phyloP scores from a whole-genome alignment of 2,888 invertebrate genomes.

The Tromatobia lineatoria region DNA sequence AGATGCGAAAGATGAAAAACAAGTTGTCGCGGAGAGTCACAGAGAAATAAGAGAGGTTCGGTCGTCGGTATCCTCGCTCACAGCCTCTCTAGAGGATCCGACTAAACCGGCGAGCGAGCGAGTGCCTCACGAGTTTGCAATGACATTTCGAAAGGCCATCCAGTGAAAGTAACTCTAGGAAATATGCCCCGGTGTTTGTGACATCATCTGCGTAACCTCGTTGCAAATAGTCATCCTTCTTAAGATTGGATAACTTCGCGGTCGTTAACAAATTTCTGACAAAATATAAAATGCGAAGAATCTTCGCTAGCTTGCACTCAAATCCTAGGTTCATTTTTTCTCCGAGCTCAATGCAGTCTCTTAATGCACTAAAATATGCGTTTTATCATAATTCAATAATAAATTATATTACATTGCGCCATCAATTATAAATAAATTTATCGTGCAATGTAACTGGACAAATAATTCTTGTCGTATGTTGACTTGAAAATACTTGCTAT shows the following conservation, averaged over 20 bases:
- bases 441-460: too few relatives aligned
- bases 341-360: background rate
- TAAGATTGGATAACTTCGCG: slow-evolving; percentile 49
- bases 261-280: slow-evolving; percentile 21
- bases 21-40: slow-evolving; percentile 59
- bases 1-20: slow-evolving; percentile 64
- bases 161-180: slow-evolving; percentile 79
- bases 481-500: background rate
- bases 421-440: too few relatives aligned
- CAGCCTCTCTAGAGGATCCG: slow-evolving; percentile 3
- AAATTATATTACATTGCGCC: too few relatives aligned
- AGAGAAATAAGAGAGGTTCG: slow-evolving; percentile 21
- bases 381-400: background rate
- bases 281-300: background rate
- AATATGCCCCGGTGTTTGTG: slow-evolving; percentile 62
- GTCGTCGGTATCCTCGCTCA: slow-evolving; percentile 27
- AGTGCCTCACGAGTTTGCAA: slow-evolving; percentile 65
- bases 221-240: slow-evolving; percentile 39
- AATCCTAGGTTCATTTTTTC: background rate
- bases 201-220: slow-evolving; percentile 72
- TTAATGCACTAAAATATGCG: background rate
- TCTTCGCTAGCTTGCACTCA: background rate
- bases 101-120: slow-evolving; percentile 43
- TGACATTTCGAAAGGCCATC: slow-evolving; percentile 83
- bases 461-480: background rate